Evolutionary conservation across 2,888 invertebrate genomes (phyloP), one percentile per base, ranked within the genome.

Genomic region (Erebia ligea): DNA sequence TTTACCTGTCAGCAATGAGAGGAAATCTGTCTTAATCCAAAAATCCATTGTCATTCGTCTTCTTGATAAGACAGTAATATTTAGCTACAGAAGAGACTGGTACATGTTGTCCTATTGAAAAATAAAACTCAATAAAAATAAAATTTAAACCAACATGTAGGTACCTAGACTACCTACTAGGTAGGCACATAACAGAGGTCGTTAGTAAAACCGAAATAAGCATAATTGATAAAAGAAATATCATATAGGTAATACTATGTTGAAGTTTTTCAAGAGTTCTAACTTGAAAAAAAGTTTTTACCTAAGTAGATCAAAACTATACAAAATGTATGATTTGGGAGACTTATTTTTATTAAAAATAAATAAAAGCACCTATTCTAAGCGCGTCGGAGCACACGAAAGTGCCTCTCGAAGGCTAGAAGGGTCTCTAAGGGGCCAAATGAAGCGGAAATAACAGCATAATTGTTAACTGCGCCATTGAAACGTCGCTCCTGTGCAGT

Each of bases 401-500:
- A 81, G 73, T 71, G 76, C 78, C 79, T 68, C 83, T 86, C 68
- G 54, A 69, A 25, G 34, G 3, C 11, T 45, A 11, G 45, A 45
- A 45, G 45, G 61, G 45, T n/a, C 54, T 67, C 50, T 21, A 61
- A 63, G 1, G 70, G 58, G 63, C 66, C 73, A 73, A 72, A 72
- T 75, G 70, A 70, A 71, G 69, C 81, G 83, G 82, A 87, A 84
- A 81, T 86, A 88, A 90, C 78, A 73, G 78, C 82, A 83, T 88
- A 87, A 90, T 88, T 86, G 84, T 80, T 17, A 72, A 74, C 73
- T 75, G 69, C 75, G 67, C 80, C 79, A 81, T 82, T 80, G 77
- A 81, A 75, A 75, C 79, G 77, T 78, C 75, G 75, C 77, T 76
- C 61, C 73, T 69, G 70, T 57, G 67, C 59, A 69, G 64, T 64